Percentiles rank a stretch among this genome's conserved stretches.
Conservation (phyloP, 2,888 invertebrate species). For the Acanthosepion lycidas region DNA sequence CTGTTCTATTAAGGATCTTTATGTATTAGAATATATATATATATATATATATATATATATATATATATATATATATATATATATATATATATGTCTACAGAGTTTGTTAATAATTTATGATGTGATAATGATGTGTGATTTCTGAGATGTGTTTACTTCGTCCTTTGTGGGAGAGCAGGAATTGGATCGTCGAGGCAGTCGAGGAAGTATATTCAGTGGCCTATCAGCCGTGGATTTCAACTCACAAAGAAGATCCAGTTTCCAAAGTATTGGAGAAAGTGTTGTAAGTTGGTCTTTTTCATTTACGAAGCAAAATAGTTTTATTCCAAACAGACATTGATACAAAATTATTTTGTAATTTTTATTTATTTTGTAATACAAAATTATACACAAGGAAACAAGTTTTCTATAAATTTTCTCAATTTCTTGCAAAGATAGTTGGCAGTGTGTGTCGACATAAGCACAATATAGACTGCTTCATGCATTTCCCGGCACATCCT, state of each 20-base stretch:
- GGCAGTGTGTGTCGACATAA: too few species aligned
- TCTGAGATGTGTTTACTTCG: background rate
- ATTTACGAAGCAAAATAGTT: background rate
- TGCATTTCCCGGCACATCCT: too few species aligned
- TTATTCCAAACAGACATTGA: too few species aligned
- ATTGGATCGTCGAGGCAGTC: slow-evolving; percentile 42
- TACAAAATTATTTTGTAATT: too few species aligned
- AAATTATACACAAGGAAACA: too few species aligned
- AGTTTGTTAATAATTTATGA: background rate
- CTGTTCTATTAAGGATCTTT: background rate
- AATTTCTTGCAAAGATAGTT: too few species aligned
- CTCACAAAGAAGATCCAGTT: slow-evolving; percentile 41
- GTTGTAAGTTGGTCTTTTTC: background rate
- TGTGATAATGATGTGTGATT: background rate
- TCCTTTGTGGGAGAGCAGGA: background rate
- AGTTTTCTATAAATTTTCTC: too few species aligned
- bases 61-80: too few species aligned
- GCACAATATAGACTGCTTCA: too few species aligned
- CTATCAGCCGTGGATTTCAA: slow-evolving; percentile 37
- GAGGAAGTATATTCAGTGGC: slow-evolving; percentile 44
- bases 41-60: too few species aligned
- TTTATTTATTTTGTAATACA: too few species aligned
- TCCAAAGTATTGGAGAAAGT: slow-evolving; percentile 48
- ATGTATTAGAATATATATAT: background rate
- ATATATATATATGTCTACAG: too few species aligned